phyloP scores from a whole-genome alignment of 2,888 invertebrate genomes.

The Nudaria mundana region DNA sequence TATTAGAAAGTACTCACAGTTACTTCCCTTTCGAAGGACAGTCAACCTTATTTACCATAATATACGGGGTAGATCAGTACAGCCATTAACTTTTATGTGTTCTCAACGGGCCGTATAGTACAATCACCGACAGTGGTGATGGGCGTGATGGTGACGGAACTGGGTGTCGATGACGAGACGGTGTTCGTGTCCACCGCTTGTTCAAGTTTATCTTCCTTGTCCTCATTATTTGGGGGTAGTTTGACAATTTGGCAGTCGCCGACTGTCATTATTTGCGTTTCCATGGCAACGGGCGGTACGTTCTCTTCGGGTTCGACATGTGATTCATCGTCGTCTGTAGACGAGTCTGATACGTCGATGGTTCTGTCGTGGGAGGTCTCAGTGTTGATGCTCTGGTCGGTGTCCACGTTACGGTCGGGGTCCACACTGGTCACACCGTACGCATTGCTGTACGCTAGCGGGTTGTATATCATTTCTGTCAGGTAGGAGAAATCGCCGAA shows the following conservation, averaged over 20 bases:
- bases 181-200: slow-evolving; percentile 39
- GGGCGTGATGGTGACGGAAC: slow-evolving; percentile 71
- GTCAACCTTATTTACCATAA: slow-evolving; percentile 6
- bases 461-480: slow-evolving; percentile 77
- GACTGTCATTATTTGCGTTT: slow-evolving; percentile 75
- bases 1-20: neutral
- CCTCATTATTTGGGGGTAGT: slow-evolving; percentile 57
- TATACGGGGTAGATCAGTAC: slow-evolving; percentile 51
- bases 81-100: slow-evolving; percentile 52
- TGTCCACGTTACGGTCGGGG: slow-evolving; percentile 56
- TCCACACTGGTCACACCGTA: slow-evolving; percentile 62
- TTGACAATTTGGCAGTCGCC: slow-evolving; percentile 78
- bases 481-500: slow-evolving; percentile 80
- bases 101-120: slow-evolving; percentile 72
- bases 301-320: slow-evolving; percentile 60
- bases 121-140: slow-evolving; percentile 75
- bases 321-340: slow-evolving; percentile 64
- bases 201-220: slow-evolving; percentile 53
- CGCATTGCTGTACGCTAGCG: slow-evolving; percentile 50
- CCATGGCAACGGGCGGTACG: slow-evolving; percentile 56
- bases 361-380: slow-evolving; percentile 61
- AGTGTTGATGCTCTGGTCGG: slow-evolving; percentile 43
- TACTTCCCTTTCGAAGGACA: neutral
- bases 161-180: slow-evolving; percentile 51
- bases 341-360: slow-evolving; percentile 71